These are phyloP conservation scores for Gadus macrocephalus DNA, from an alignment of 2,113 vertebrate species.

Conservation along the genomic window DNA sequence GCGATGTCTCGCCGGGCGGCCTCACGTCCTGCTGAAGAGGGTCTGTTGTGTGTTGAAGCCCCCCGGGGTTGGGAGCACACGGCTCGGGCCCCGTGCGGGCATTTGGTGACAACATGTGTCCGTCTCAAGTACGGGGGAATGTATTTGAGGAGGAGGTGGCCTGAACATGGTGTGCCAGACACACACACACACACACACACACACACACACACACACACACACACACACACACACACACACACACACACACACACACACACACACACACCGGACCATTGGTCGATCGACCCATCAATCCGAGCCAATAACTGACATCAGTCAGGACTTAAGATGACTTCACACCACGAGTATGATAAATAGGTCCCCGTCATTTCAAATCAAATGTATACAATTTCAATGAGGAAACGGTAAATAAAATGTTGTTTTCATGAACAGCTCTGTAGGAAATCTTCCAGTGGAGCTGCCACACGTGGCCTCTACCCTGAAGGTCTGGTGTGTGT, in stretches of 20 bases:
- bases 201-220: constrained; percentile 26
- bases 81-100: too few relatives aligned
- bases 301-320: background rate
- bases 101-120: too few relatives aligned
- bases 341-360: constrained; percentile 1
- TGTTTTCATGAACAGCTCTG: background rate
- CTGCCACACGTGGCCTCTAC: background rate
- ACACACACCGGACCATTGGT: constrained; percentile 1
- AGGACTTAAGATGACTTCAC: background rate
- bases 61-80: too few relatives aligned
- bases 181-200: constrained; percentile 24
- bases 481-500: constrained; percentile 4
- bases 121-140: too few relatives aligned
- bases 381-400: background rate
- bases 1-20: background rate
- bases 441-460: background rate
- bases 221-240: constrained; percentile 30
- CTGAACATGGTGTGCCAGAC: background rate
- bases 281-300: background rate
- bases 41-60: too few relatives aligned
- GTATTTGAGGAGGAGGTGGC: too few relatives aligned
- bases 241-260: constrained; percentile 27
- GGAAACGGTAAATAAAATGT: background rate
- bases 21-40: too few relatives aligned
- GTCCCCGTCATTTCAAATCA: background rate